Conservation (phyloP, 2,797 vertebrate genomes). For the Sorex maritimensis region DNA sequence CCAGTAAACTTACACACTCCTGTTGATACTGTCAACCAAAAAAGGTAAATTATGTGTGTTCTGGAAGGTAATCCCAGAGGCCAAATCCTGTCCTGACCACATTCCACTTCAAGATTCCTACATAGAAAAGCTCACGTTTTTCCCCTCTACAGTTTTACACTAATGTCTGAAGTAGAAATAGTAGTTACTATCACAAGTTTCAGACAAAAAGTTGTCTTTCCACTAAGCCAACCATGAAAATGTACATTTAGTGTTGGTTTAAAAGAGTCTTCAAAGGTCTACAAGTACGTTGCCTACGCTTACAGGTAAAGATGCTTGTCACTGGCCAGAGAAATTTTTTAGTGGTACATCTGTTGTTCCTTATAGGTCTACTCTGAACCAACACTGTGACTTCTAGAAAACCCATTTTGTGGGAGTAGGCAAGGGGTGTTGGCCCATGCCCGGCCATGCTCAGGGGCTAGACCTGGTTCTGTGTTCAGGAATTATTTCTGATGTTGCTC, state of each 20-base stretch:
- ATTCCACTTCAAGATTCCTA: not conserved
- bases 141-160: not conserved
- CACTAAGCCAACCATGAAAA: not conserved
- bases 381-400: not conserved
- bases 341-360: not conserved
- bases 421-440: too few relatives aligned
- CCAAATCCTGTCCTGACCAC: not conserved
- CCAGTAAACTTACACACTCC: not conserved
- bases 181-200: not conserved
- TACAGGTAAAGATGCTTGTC: not conserved
- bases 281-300: not conserved
- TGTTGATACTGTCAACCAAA: not conserved
- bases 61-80: not conserved
- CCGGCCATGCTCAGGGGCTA: too few relatives aligned
- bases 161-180: not conserved
- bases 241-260: not conserved
- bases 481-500: too few relatives aligned
- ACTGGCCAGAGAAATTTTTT: not conserved
- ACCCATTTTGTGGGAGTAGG: not conserved
- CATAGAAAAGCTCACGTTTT: not conserved
- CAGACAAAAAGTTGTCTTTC: not conserved
- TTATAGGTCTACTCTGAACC: not conserved
- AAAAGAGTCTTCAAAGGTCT: not conserved
- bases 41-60: not conserved
- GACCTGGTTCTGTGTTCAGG: too few relatives aligned